Base-by-base conservation (phyloP, 2,888 invertebrate species). In the Spilosoma lubricipeda region DNA sequence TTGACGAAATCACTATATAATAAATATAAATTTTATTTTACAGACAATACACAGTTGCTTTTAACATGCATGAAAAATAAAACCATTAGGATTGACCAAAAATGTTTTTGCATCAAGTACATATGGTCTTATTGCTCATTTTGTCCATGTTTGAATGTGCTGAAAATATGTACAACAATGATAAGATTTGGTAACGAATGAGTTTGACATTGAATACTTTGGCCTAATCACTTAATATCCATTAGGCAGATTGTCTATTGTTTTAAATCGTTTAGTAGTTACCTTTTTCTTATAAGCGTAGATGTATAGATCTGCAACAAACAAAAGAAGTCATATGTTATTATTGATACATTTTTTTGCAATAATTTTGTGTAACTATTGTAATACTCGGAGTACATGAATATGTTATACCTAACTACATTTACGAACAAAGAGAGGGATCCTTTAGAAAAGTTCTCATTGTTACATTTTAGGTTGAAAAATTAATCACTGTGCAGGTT, bases 251-350 rank as follows among this genome's bases (percentile, higher is more conserved):
- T 52, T 56, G 70, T 70, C 70, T 33, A 73, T 73, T 73, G 73
- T 73, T 70, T 70, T 18, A 8, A 66, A 68, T 68, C 15, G 33
- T 59, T 63, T 69, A 5, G 52, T 66, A 56, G 66, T 69, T 70
- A 70, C 73, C 68, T 64, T 39, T 39, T 42, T 36, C 65, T 42
- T 70, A 64, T 67, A n/a, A 18, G 68, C 64, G 33, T 69, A 63
- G 67, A 48, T 73, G 42, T 70, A 73, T n/a, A n/a, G n/a, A n/a
- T 65, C 73, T 73, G 70, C 27, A 73, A 73, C 73, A 73, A 64
- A 65, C 42, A 42, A 36, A 69, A 45, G 9, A 27, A 48, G 2
- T 3, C 36, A 36, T 39, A 70, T 15, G 11, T 30, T 48, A 27
- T 42, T 15, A 13, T 48, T 42, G 23, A 5, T 8, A 1, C 64